Evolutionary conservation across 2,113 vertebrate species (phyloP).

Genomic region (Rhea americana): DNA sequence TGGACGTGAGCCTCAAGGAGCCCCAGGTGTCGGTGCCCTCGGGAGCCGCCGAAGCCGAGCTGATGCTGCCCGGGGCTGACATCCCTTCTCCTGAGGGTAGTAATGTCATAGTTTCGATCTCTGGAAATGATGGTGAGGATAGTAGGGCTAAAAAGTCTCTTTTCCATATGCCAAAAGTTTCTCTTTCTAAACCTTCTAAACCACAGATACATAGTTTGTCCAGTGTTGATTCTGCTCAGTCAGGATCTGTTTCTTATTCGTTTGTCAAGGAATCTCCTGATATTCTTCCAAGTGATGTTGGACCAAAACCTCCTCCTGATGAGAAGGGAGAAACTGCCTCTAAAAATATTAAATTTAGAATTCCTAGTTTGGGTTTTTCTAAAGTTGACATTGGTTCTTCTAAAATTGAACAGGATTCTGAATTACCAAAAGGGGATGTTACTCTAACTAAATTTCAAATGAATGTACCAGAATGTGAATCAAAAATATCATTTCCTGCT

Average conservation of each 20-base stretch:
- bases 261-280: accelerated
- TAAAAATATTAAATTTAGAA: neutral
- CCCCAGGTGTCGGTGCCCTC: accelerated
- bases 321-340: accelerated
- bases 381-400: neutral
- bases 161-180: neutral
- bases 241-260: accelerated
- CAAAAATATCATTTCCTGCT: neutral
- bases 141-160: accelerated
- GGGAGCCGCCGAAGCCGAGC: accelerated
- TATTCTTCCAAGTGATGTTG: accelerated
- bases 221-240: accelerated
- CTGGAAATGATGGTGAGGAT: accelerated
- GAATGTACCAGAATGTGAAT: neutral
- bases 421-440: neutral
- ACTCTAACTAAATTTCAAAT: slow-evolving; percentile 45
- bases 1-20: neutral
- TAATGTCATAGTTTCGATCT: accelerated
- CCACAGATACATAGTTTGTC: accelerated
- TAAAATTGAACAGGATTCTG: neutral
- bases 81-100: accelerated
- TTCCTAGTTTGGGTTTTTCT: slow-evolving; percentile 34
- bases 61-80: accelerated
- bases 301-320: accelerated
- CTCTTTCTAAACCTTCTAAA: neutral